These are phyloP conservation scores for Trichonephila clavata DNA, from an alignment of 1,140 invertebrate species.

Conservation along the genomic window DNA sequence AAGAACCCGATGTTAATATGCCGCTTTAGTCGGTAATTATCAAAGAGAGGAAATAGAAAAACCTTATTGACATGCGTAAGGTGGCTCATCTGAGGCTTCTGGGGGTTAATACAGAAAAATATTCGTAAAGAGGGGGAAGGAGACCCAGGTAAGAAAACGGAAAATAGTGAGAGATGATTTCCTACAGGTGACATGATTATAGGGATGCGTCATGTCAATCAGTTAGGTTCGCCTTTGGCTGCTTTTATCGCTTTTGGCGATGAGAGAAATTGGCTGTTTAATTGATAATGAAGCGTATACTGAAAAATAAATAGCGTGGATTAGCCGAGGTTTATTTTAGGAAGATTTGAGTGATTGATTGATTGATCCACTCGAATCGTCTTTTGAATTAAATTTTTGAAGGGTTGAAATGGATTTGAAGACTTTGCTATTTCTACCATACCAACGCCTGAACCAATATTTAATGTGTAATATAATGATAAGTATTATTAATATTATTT, in stretches of 20 bases:
- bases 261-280: background rate
- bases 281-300: background rate
- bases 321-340: no score
- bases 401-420: no score
- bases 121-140: conserved; percentile 49
- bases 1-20: conserved; percentile 44
- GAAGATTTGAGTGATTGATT: no score
- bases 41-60: conserved; percentile 67
- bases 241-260: conserved; percentile 54
- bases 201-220: conserved; percentile 58
- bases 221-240: background rate
- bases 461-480: no score
- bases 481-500: no score
- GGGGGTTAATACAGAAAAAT: conserved; percentile 60
- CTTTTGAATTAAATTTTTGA: no score
- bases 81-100: background rate
- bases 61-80: conserved; percentile 54
- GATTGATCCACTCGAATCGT: no score
- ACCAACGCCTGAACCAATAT: no score
- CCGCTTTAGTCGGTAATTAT: conserved; percentile 64
- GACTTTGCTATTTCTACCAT: no score
- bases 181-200: conserved; percentile 69
- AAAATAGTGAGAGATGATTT: conserved; percentile 5
- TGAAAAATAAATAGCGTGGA: no score
- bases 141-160: background rate